Base-by-base conservation (phyloP, 2,888 invertebrate genomes). In the Limnephilus auricula region DNA sequence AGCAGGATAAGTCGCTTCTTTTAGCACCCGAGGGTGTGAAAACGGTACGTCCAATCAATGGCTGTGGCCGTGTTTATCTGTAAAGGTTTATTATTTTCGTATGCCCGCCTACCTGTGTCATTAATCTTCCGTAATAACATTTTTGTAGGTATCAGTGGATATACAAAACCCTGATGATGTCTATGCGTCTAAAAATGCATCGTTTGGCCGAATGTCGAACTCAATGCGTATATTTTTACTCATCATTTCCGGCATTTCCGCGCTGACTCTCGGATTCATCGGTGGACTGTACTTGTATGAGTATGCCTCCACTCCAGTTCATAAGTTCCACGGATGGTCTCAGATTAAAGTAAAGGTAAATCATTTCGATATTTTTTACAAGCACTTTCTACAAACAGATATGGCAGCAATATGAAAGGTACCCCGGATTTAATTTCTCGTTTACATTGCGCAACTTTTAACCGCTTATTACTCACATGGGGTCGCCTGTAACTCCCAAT, bases 251-350 rank as follows among this genome's bases (percentile, higher is more conserved):
- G 97, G 98, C 1, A 94, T 98, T 45, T 94, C 97, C 91, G 97
- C 98, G 34, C 96, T 98, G 94, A 96, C 98, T 92, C 96, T 97
- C 94, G 98, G 98, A 18, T 95, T 97, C 79, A 95, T 97, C 90
- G 97, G 97, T 12, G 98, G 98, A 6, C 96, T 98, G 90, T 97
- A 97, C 94, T 95, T 98, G 90, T 98, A 98, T 95, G 97, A 98
- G 93, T 97, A 97, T 94, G 96, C 97, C 25, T 96, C 95, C 85
- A 96, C 97, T 94, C 94, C 96, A 94, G 96, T 96, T 90, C 96
- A 96, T 12, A 32, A 79, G 94, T 97, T 97, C 94, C 96, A 96
- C 92, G 97, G 97, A 50, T 97, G 96, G 96, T 97, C 97, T 94
- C 96, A 96, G 91, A 97, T 98, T 91, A 88, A 88, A 78, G 34